These are phyloP conservation scores for Sialis lutaria DNA, from an alignment of 2,888 invertebrate genomes.

Conservation along the genomic window DNA sequence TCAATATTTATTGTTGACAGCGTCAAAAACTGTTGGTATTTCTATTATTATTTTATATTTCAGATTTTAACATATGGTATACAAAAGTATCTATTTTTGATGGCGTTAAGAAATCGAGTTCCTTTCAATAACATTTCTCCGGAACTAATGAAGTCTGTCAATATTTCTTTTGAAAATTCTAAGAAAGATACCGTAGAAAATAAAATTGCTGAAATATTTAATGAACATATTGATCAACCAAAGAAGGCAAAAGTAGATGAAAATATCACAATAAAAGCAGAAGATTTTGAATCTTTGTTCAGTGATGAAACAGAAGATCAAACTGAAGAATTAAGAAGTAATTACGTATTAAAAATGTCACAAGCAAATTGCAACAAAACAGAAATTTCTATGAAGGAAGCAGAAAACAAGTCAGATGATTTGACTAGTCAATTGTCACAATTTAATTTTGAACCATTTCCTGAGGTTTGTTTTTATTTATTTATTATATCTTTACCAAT, in stretches of 20 bases:
- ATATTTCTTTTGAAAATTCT: conserved; percentile 13
- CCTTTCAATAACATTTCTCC: conserved; percentile 37
- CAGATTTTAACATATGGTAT: conserved; percentile 44
- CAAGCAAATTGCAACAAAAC: conserved; percentile 22
- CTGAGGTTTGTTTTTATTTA: conserved; percentile 29
- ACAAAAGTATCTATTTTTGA: conserved; percentile 41
- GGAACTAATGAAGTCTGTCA: conserved; percentile 23
- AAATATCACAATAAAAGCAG: conserved; percentile 12
- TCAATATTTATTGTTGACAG: too few relatives aligned
- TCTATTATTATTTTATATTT: too few relatives aligned
- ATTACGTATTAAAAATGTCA: conserved; percentile 52
- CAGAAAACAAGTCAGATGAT: conserved; percentile 12
- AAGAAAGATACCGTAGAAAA: conserved; percentile 4
- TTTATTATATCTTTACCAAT: too few relatives aligned
- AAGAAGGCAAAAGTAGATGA: conserved; percentile 9
- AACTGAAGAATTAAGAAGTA: conserved; percentile 38
- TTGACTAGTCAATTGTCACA: conserved; percentile 15
- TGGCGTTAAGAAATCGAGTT: conserved; percentile 39
- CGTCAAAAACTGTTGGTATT: too few relatives aligned
- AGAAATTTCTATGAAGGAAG: background rate
- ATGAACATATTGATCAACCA: conserved; percentile 6
- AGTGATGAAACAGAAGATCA: conserved; percentile 16
- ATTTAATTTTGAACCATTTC: conserved; percentile 39
- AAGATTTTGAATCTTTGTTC: conserved; percentile 17
- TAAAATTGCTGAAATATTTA: conserved; percentile 7